These are phyloP conservation scores for Pyrrhia umbra DNA, from an alignment of 2,888 invertebrate species.

Conservation along the genomic window DNA sequence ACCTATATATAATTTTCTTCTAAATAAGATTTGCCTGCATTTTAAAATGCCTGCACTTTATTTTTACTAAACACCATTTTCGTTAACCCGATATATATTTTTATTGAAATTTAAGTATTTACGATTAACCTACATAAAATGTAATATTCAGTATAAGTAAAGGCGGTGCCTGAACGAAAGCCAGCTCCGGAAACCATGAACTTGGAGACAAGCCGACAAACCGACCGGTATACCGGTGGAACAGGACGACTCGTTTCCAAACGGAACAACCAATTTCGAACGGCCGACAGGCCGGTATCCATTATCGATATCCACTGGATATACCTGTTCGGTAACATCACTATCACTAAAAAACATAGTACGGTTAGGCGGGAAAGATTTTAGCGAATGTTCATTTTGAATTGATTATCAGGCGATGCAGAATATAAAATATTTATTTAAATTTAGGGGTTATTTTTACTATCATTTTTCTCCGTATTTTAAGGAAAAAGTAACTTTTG, in stretches of 20 bases:
- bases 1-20: background rate
- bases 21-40: background rate
- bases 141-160: conserved; percentile 17
- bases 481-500: too few relatives aligned
- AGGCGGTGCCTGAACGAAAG: conserved; percentile 57
- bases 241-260: conserved; percentile 73
- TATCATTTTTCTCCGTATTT: too few relatives aligned
- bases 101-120: background rate
- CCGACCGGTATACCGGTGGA: conserved; percentile 61
- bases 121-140: conserved; percentile 41
- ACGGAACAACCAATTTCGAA: conserved; percentile 79
- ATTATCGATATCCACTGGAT: conserved; percentile 55
- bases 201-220: conserved; percentile 54
- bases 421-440: background rate
- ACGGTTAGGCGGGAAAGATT: conserved; percentile 5
- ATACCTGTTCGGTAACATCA: conserved; percentile 48
- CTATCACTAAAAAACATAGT: conserved; percentile 38
- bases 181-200: conserved; percentile 60
- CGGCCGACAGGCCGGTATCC: conserved; percentile 59
- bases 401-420: conserved; percentile 3
- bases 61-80: too few relatives aligned
- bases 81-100: too few relatives aligned
- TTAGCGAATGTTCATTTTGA: conserved; percentile 13
- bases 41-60: too few relatives aligned
- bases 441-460: background rate